Base-by-base conservation (phyloP, 2,797 vertebrate genomes). In the Labroides dimidiatus region DNA sequence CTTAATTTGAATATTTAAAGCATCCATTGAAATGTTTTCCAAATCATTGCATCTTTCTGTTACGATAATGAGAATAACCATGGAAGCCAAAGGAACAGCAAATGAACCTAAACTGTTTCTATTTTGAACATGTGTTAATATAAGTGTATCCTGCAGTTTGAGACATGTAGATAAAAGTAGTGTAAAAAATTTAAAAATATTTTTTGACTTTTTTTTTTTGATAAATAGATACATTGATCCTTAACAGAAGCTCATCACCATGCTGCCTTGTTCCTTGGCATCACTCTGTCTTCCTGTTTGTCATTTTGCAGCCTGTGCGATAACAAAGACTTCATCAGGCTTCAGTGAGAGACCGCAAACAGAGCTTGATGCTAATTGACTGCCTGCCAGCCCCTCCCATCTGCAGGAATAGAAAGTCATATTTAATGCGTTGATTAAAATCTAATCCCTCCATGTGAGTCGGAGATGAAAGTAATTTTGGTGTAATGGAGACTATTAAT, bases 401-500 rank as follows among this genome's bases (percentile, higher is more conserved):
- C 82, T 90, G 83, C 75, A 82, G 72, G 80, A 89, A 86, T 78
- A 85, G 86, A 91, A 87, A 89, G 87, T 87, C 87, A 89, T 87
- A 84, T 91, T 90, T 90, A 91, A 92, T 90, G 84, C 86, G 44
- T 87, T 93, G 90, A 94, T 93, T 93, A 90, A 92, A 91, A 90
- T 88, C 89, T 89, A 90, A 93, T 91, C 75, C 89, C 81, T 87
- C 84, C 83, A 81, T 81, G 82, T 84, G 85, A 92, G 82, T 86
- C 73, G 49, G 84, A 91, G 87, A 90, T 91, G 84, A 93, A 93
- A 92, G 91, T 90, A 65, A 92, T 93, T 92, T 92, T 87, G 68
- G 7, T 84, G 88, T 92, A 93, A 94, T 92, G 87, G 92, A 90
- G 84, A 90, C 90, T 91, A 93, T 94, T 93, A 93, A 92, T 94